Conservation (phyloP, 2,888 invertebrate species). For the Actias luna region DNA sequence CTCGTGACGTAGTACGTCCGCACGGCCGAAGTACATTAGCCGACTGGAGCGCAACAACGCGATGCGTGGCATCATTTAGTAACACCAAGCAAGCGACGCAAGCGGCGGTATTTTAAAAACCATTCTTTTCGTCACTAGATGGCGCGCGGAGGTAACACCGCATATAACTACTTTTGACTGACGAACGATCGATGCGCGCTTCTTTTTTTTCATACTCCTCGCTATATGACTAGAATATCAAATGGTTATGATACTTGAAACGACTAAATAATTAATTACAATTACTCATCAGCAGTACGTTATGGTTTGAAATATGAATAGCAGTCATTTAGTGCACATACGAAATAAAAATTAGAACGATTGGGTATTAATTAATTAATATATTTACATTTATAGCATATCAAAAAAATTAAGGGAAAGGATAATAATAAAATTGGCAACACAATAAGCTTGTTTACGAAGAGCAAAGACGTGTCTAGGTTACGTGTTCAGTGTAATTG, state of each 20-base stretch:
- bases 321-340: neutral
- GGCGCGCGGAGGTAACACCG: constrained; percentile 17
- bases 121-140: constrained; percentile 23
- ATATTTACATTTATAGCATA: neutral
- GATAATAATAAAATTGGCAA: constrained; percentile 44
- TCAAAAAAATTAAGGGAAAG: neutral
- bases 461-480: constrained; percentile 77
- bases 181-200: neutral
- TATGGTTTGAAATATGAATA: neutral
- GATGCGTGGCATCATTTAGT: constrained; percentile 31
- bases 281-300: neutral
- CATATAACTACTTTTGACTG: neutral
- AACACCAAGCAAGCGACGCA: constrained; percentile 35
- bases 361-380: neutral
- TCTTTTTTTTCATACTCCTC: neutral
- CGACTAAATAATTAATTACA: neutral
- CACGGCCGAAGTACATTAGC: constrained; percentile 46
- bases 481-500: constrained; percentile 74
- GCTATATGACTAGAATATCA: neutral
- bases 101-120: constrained; percentile 32
- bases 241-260: constrained; percentile 4
- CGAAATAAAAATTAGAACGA: neutral
- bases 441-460: constrained; percentile 72
- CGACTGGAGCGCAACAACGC: constrained; percentile 48
- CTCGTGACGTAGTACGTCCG: constrained; percentile 50